These are phyloP conservation scores for Hermaeophaga mercurialis DNA, from an alignment of 2,888 invertebrate genomes.

Conservation along the genomic window DNA sequence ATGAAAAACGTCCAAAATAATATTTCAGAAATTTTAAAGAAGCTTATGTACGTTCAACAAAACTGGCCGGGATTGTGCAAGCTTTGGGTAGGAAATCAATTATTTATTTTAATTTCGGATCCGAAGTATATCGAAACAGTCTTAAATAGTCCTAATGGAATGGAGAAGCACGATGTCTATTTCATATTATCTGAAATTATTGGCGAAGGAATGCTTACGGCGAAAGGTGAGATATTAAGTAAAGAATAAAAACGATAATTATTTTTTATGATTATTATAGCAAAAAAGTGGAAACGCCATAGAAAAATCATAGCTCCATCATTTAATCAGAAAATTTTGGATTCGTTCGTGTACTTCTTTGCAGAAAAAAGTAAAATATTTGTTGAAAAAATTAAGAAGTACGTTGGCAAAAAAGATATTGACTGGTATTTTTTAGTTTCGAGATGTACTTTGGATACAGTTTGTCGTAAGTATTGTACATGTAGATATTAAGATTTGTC, in stretches of 20 bases:
- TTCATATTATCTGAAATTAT: not conserved
- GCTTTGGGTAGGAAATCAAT: constrained; percentile 9
- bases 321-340: constrained; percentile 67
- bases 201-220: constrained; percentile 19
- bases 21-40: constrained; percentile 10
- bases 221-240: constrained; percentile 8
- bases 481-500: not conserved
- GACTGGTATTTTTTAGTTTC: constrained; percentile 63
- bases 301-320: constrained; percentile 67
- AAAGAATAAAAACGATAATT: not conserved
- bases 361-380: constrained; percentile 64
- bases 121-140: constrained; percentile 23
- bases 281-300: constrained; percentile 64
- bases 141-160: constrained; percentile 15
- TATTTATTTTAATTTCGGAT: constrained; percentile 9
- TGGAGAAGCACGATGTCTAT: constrained; percentile 18
- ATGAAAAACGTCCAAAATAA: too few species aligned
- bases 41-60: constrained; percentile 5
- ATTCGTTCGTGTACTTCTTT: constrained; percentile 66
- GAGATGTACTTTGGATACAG: constrained; percentile 66
- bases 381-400: constrained; percentile 55
- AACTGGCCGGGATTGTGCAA: constrained; percentile 1
- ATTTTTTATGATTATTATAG: constrained; percentile 51
- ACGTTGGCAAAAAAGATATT: constrained; percentile 54
- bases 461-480: constrained; percentile 64